Base-by-base conservation (phyloP, 2,113 vertebrate species). In the Enhydra lutris region DNA sequence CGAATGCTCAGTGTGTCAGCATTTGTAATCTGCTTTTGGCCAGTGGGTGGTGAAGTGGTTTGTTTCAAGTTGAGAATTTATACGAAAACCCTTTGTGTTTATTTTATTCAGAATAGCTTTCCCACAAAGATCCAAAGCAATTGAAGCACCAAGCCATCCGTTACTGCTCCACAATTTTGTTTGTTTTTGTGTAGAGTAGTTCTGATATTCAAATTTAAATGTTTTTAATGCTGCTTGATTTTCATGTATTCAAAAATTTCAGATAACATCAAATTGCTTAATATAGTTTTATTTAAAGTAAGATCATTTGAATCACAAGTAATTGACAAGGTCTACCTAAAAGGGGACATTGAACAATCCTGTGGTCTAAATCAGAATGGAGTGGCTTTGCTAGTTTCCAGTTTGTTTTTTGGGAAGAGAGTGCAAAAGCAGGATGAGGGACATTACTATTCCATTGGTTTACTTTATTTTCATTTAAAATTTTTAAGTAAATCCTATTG, bases 41-140 rank as follows among this genome's bases (percentile, higher is more conserved):
- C 89, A 45, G 87, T 42, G 81, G 91, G 88, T 76, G 50, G 69
- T 87, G 52, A 84, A 71, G 80, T 67, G 63, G 65, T 86, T 96
- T 94, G 71, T 89, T 91, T 96, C 63, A 84, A 92, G 61, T 65
- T 17, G 84, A 92, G 45, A 93, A 65, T 7, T 61, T 94, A 83
- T 7, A 57, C 24, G 73, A 39, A 89, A 83, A 93, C 23, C 6
- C 13, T 89, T 65, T 78, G 57, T 76, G 63, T 78, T 81, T 84
- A 29, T 65, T 88, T 74, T 83, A 52, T 85, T 95, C 52, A 65
- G 71, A 90, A 95, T 24, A 24, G 39, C 57, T 52, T 93, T 84
- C 50, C 74, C 39, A 78, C 80, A 80, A 95, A 86, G 61, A 95
- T 18, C 42, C 6, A 39, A 89, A 89, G 29, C 24, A 36, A 45